Evolutionary conservation across 2,888 invertebrate genomes (phyloP).

Genomic region (Pelosia muscerda): DNA sequence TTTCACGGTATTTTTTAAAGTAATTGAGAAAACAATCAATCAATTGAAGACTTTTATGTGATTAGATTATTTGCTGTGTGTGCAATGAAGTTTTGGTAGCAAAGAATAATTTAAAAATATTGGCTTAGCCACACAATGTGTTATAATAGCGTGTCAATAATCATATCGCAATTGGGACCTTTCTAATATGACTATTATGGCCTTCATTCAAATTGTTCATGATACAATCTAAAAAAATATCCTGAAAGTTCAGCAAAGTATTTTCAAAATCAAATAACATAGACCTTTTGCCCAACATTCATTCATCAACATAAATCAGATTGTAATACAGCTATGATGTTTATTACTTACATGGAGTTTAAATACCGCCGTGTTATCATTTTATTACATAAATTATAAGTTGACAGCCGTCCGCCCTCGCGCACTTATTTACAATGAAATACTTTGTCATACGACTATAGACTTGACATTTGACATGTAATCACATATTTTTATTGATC

Average conservation of each 20-base stretch:
- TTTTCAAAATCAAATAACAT: neutral
- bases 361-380: neutral
- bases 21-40: no score
- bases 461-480: neutral
- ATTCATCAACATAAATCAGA: neutral
- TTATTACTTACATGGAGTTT: neutral
- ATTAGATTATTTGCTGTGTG: no score
- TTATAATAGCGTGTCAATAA: no score
- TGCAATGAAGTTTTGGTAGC: no score
- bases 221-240: neutral
- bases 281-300: neutral
- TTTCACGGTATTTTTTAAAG: no score
- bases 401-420: neutral
- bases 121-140: no score
- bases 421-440: neutral
- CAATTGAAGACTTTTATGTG: no score
- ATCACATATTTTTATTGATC: neutral
- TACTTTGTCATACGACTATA: neutral
- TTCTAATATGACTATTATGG: no score
- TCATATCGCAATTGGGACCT: no score
- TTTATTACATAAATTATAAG: slow-evolving; percentile 4
- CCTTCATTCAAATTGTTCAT: neutral
- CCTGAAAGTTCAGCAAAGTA: neutral
- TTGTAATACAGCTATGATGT: neutral
- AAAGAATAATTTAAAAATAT: no score